Evolutionary conservation across 1,140 invertebrate genomes (phyloP).

Genomic region (Trigoniulus corallinus): DNA sequence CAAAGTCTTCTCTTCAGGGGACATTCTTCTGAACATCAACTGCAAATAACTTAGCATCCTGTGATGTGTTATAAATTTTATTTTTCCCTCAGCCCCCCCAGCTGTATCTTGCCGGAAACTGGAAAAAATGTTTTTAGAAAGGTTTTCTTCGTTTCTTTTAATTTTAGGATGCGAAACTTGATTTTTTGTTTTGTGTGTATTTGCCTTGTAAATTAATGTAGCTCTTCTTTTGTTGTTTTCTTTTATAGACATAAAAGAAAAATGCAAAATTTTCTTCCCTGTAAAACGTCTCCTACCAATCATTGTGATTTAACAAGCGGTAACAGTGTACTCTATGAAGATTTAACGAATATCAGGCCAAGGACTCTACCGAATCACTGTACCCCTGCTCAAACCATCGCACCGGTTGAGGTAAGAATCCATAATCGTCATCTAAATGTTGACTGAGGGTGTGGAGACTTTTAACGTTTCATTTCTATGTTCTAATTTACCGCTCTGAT

Average conservation of each 20-base stretch:
- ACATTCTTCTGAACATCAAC: no score
- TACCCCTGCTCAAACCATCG: slow-evolving; percentile 9
- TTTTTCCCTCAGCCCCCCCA: no score
- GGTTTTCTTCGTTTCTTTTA: no score
- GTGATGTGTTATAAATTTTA: no score
- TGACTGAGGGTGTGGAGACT: not conserved
- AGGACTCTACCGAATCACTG: slow-evolving; percentile 14
- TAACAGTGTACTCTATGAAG: slow-evolving; percentile 15
- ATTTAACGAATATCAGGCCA: slow-evolving; percentile 15
- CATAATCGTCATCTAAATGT: not conserved
- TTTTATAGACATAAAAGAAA: slow-evolving; percentile 15
- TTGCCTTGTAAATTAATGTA: not conserved
- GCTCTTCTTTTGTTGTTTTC: not conserved
- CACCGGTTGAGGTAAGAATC: slow-evolving; percentile 14
- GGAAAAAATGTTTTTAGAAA: no score
- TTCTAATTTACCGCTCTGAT: no score
- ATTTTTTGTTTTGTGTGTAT: no score
- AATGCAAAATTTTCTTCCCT: slow-evolving; percentile 16
- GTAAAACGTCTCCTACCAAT: slow-evolving; percentile 13
- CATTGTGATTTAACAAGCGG: slow-evolving; percentile 11
- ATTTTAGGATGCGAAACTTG: no score
- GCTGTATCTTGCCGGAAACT: no score
- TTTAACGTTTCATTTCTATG: no score
- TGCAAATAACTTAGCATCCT: no score
- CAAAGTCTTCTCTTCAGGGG: no score